Percentiles rank a stretch among this genome's conserved stretches.
Conservation (phyloP, 1,140 invertebrate species). For the Drosophila ogumai region DNA sequence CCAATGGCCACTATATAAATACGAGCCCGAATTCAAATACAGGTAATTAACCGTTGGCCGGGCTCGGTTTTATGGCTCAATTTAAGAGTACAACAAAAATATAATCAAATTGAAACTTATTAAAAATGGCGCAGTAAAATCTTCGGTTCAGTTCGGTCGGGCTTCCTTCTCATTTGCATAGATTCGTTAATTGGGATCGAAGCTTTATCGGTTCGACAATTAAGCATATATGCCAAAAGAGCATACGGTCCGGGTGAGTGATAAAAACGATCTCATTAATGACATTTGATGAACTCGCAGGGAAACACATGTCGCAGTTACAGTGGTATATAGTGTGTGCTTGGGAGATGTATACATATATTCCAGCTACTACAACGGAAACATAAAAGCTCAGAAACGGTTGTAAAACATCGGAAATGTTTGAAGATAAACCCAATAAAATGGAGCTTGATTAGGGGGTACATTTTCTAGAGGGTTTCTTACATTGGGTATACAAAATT, state of each 20-base stretch:
- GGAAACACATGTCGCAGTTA: slow-evolving; percentile 32
- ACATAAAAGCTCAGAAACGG: slow-evolving; percentile 67
- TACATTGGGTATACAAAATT: too few species aligned
- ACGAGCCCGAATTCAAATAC: slow-evolving; percentile 52
- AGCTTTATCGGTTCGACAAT: slow-evolving; percentile 65
- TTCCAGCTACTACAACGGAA: slow-evolving; percentile 57
- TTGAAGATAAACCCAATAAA: slow-evolving; percentile 42
- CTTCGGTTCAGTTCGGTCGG: slow-evolving; percentile 1
- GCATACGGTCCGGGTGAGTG: slow-evolving; percentile 30
- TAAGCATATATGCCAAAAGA: slow-evolving; percentile 67
- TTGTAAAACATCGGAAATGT: slow-evolving; percentile 71
- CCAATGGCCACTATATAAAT: slow-evolving; percentile 33
- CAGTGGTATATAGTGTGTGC: slow-evolving; percentile 5
- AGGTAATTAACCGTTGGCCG: slow-evolving; percentile 64
- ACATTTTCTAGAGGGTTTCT: background rate
- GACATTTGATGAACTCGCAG: slow-evolving; percentile 60
- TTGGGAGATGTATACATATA: slow-evolving; percentile 14
- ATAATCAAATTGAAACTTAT: slow-evolving; percentile 77
- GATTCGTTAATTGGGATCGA: slow-evolving; percentile 72
- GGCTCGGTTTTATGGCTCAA: slow-evolving; percentile 73
- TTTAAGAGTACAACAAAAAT: slow-evolving; percentile 68
- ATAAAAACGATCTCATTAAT: slow-evolving; percentile 68
- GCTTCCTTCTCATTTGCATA: slow-evolving; percentile 69
- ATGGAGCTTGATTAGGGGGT: slow-evolving; percentile 16
- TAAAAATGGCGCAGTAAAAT: slow-evolving; percentile 63